Percentiles rank a stretch among this genome's conserved stretches.
phyloP scores from a whole-genome alignment of 2,797 vertebrate genomes.

The Mus minutoides region DNA sequence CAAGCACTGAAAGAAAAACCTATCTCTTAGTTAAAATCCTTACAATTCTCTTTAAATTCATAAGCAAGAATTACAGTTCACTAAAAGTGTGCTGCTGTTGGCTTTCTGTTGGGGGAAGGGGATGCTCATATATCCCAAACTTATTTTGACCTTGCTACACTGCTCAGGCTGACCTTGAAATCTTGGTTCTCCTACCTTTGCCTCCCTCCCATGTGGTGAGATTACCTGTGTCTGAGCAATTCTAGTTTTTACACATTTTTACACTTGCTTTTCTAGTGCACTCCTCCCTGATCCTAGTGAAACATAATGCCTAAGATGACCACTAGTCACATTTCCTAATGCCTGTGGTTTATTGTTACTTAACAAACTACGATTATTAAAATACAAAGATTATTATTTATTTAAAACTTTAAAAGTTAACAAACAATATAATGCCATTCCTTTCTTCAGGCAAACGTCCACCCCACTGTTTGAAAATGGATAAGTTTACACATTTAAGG shows the following conservation, averaged over 20 bases:
- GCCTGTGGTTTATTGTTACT: neutral
- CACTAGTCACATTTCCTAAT: neutral
- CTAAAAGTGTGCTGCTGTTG: neutral
- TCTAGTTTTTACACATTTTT: neutral
- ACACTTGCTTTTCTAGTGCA: neutral
- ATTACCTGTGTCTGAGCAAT: neutral
- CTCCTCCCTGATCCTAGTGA: neutral
- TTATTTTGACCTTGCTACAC: neutral
- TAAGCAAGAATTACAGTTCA: neutral
- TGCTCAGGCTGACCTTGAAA: neutral
- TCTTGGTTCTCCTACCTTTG: neutral
- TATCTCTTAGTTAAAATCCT: neutral
- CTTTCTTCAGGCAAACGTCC: neutral
- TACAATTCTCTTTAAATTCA: neutral
- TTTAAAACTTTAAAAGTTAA: slow-evolving; percentile 30
- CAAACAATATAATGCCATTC: neutral
- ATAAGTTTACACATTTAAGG: neutral
- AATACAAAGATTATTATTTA: neutral
- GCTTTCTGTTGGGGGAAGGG: neutral
- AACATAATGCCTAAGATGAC: neutral
- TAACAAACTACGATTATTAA: neutral
- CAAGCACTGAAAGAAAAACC: neutral
- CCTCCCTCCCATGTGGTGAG: neutral
- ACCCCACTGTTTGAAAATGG: neutral
- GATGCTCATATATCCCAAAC: neutral